Evolutionary conservation across 2,113 vertebrate species (phyloP).

Genomic region (Syngnathoides biaculeatus): DNA sequence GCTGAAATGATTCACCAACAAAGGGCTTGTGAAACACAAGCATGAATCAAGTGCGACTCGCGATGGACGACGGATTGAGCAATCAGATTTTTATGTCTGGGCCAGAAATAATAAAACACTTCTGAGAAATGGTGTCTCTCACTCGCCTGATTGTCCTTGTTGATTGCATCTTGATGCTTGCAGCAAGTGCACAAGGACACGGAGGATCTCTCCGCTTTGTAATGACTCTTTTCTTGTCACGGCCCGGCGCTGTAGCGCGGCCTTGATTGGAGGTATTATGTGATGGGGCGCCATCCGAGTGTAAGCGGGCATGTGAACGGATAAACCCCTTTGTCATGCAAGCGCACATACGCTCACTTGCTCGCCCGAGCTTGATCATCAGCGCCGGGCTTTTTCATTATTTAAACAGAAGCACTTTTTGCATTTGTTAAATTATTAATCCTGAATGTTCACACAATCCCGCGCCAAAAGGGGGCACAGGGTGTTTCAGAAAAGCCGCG

Average conservation of each 20-base stretch:
- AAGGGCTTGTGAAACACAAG: constrained; percentile 3
- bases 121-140: constrained; percentile 16
- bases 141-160: constrained; percentile 21
- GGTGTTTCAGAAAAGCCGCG: constrained; percentile 50
- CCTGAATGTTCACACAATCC: constrained; percentile 72
- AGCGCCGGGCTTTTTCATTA: constrained; percentile 67
- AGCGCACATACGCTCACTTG: constrained; percentile 13
- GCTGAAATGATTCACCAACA: background rate
- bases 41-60: background rate
- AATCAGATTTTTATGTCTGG: constrained; percentile 29
- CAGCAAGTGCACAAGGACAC: constrained; percentile 15
- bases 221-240: constrained; percentile 37
- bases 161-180: constrained; percentile 39
- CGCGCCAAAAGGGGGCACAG: constrained; percentile 64
- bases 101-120: constrained; percentile 26
- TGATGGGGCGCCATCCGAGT: constrained; percentile 21
- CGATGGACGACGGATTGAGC: constrained; percentile 1
- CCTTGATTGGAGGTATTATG: constrained; percentile 35
- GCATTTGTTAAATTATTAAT: constrained; percentile 69
- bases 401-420: constrained; percentile 74
- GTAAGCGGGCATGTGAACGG: constrained; percentile 22
- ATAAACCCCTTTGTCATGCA: constrained; percentile 25
- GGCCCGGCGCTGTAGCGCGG: constrained; percentile 15
- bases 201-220: background rate
- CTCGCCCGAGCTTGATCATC: constrained; percentile 52